Base-by-base conservation (phyloP, 2,888 invertebrate species). In the Ectobius pallidus region DNA sequence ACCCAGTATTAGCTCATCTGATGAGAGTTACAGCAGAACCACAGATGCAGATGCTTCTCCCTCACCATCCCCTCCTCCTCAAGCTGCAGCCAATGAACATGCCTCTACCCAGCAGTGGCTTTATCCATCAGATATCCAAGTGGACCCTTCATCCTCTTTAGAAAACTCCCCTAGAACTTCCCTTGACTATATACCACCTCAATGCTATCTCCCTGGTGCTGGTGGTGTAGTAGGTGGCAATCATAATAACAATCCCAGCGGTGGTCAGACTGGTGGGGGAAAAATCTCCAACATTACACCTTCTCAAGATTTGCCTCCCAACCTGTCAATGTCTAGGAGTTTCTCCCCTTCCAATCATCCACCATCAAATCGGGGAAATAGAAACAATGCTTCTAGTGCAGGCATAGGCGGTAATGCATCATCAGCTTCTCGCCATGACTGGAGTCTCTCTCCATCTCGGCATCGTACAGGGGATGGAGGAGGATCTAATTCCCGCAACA, bases 11-110 rank as follows among this genome's bases (percentile, higher is more conserved):
- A 92, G 92, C 81, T 93, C 93, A 70, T 94, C 93, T 0, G 93
- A 94, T 80, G 94, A 94, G 82, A 93, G 93, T 82, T 93, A 92
- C 80, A 92, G 92, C 52, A 88, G 93, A 77, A 93, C 93, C 3
- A 93, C 92, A 0, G 92, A 92, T 79, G 93, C 89, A 34, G 88
- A 89, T 76, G 80, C 81, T 39, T 81, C 82, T 3, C 88, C 86
- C 14, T 86, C 86, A 2, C 87, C 86, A 3, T 85, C 85, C 67
- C 85, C 85, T 4, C 85, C 86, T 14, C 84, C 85, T 11, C 83
- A 83, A 7, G 81, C 62, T 77, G 70, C 75, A 27, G 82, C 55
- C 80, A 77, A 77, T 34, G 78, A 77, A 16, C 75, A 78, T 58
- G 78, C 79, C 1, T 84, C 87, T 80, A 84, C 87, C 0, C 83